Conservation (phyloP, 2,113 vertebrate species). For the Carettochelys insculpta region DNA sequence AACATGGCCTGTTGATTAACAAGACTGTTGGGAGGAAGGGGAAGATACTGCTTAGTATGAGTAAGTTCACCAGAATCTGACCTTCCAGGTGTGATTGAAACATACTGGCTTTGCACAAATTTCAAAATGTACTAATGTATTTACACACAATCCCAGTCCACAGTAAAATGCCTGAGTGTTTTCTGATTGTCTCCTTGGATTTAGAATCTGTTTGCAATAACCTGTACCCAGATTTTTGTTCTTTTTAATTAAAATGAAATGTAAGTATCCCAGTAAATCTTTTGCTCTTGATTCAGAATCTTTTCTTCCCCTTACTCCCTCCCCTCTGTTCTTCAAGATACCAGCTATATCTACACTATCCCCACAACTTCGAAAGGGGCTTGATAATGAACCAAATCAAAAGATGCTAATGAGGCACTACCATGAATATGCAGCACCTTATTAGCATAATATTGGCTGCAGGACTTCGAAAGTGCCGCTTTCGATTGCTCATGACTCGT, state of each 20-base stretch:
- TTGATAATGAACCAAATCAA: no score
- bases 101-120: background rate
- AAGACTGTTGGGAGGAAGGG: background rate
- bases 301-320: background rate
- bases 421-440: no score
- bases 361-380: no score
- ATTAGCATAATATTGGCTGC: no score
- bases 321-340: background rate
- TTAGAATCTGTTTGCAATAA: background rate
- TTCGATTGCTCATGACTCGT: no score
- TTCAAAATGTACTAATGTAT: background rate
- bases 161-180: background rate
- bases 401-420: no score
- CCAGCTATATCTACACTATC: no score
- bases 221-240: background rate
- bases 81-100: background rate
- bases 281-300: background rate
- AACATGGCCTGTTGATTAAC: background rate
- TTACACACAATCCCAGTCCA: background rate
- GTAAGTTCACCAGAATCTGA: background rate
- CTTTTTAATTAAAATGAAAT: background rate
- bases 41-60: background rate
- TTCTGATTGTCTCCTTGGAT: background rate
- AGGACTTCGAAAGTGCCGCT: no score
- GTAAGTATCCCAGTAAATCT: background rate